Conservation (phyloP, 2,888 invertebrate genomes). For the Meganola albula region DNA sequence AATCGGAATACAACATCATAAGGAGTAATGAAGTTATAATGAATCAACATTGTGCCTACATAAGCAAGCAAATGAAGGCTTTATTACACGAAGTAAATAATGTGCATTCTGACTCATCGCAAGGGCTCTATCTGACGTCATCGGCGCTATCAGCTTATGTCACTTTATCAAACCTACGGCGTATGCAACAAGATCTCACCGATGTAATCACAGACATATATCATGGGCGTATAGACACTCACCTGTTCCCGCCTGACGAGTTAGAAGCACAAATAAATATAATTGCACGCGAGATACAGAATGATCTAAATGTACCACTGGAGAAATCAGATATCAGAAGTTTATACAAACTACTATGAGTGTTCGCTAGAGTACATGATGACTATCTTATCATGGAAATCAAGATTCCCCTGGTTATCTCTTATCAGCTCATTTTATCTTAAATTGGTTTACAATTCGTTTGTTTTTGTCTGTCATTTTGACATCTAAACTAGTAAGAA, state of each 20-base stretch:
- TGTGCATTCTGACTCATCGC: background rate
- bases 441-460: no score
- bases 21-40: conserved; percentile 1
- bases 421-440: no score
- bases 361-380: background rate
- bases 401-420: conserved; percentile 1
- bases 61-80: background rate
- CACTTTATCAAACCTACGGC: background rate
- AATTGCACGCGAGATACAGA: conserved; percentile 1
- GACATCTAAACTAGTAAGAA: no score
- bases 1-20: conserved; percentile 2
- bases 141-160: background rate
- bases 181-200: background rate
- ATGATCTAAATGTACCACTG: background rate
- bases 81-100: background rate
- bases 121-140: background rate
- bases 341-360: conserved; percentile 1
- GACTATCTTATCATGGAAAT: conserved; percentile 2
- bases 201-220: conserved; percentile 1
- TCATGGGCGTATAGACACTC: background rate
- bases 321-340: background rate
- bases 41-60: background rate
- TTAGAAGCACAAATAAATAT: background rate
- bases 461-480: no score
- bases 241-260: conserved; percentile 3